Percentiles rank a stretch among this genome's conserved stretches.
These are phyloP conservation scores for Catonia carolina DNA, from an alignment of 2,888 invertebrate genomes.

Conservation along the genomic window DNA sequence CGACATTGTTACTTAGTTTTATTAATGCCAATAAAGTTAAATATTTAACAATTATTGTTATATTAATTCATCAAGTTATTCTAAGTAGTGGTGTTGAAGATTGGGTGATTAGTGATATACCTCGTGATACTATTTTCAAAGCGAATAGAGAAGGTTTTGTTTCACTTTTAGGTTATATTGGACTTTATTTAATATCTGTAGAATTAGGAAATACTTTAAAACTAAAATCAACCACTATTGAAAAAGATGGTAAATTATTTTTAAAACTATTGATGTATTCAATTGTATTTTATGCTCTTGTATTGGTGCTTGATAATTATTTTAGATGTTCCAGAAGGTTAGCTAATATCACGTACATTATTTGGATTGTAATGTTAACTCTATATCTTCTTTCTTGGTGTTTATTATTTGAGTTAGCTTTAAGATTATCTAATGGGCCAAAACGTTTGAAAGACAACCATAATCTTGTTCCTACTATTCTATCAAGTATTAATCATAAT, in stretches of 20 bases:
- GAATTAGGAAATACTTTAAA: constrained; percentile 52
- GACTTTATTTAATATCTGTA: constrained; percentile 71
- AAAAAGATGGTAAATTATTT: constrained; percentile 29
- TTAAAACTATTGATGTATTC: constrained; percentile 34
- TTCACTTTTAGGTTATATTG: constrained; percentile 77
- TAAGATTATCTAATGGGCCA: constrained; percentile 34
- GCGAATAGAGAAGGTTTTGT: constrained; percentile 90
- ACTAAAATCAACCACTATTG: constrained; percentile 35
- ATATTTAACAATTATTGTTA: constrained; percentile 44
- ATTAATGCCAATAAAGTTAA: not conserved
- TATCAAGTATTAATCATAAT: constrained; percentile 57
- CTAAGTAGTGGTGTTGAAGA: constrained; percentile 57
- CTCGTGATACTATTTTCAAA: constrained; percentile 55
- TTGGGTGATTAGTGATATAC: constrained; percentile 58
- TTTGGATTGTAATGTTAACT: constrained; percentile 66
- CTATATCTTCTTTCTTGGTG: constrained; percentile 50
- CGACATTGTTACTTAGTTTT: not conserved
- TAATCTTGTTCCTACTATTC: constrained; percentile 48
- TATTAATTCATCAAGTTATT: constrained; percentile 59
- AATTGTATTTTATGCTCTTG: constrained; percentile 45
- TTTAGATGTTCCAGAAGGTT: constrained; percentile 68
- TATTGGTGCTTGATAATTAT: constrained; percentile 44
- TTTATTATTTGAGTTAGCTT: constrained; percentile 50
- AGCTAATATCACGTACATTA: constrained; percentile 74
- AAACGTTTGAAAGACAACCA: constrained; percentile 13